Percentiles rank a stretch among this genome's conserved stretches.
phyloP scores from a whole-genome alignment of 2,888 invertebrate genomes.

The Eupithecia insigniata region DNA sequence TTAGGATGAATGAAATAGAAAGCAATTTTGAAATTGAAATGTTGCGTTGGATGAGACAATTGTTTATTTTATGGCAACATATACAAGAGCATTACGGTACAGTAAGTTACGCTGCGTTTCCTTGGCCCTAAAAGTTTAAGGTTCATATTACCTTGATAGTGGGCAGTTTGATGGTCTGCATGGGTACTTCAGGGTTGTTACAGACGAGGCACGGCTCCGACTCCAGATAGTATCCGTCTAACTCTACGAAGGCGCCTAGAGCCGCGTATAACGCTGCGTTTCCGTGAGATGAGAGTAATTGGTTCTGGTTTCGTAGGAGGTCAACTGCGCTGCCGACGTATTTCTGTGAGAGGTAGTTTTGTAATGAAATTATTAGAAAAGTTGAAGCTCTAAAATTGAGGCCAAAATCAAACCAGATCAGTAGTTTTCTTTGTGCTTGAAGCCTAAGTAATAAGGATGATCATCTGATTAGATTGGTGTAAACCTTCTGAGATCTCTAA shows the following conservation, averaged over 20 bases:
- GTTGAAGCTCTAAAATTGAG: not conserved
- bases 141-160: conserved; percentile 89
- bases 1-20: not conserved
- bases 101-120: not conserved
- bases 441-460: not conserved
- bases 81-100: not conserved
- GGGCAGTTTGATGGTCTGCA: conserved; percentile 95
- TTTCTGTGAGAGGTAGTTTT: conserved; percentile 72
- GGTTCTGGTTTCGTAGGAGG: conserved; percentile 94
- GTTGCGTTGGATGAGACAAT: not conserved
- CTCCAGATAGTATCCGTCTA: conserved; percentile 98
- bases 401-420: not conserved
- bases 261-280: conserved; percentile 97
- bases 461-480: not conserved
- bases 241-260: conserved; percentile 95
- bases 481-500: not conserved
- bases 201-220: conserved; percentile 99
- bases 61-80: not conserved
- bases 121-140: too few species aligned
- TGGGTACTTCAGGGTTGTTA: conserved; percentile 98
- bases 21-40: not conserved
- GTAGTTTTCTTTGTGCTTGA: not conserved
- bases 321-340: conserved; percentile 94
- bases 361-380: not conserved
- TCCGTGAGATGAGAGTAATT: conserved; percentile 80